Evolutionary conservation across 2,113 vertebrate species (phyloP), one percentile per base, ranked within the genome.

Genomic region (Dipodomys spectabilis): DNA sequence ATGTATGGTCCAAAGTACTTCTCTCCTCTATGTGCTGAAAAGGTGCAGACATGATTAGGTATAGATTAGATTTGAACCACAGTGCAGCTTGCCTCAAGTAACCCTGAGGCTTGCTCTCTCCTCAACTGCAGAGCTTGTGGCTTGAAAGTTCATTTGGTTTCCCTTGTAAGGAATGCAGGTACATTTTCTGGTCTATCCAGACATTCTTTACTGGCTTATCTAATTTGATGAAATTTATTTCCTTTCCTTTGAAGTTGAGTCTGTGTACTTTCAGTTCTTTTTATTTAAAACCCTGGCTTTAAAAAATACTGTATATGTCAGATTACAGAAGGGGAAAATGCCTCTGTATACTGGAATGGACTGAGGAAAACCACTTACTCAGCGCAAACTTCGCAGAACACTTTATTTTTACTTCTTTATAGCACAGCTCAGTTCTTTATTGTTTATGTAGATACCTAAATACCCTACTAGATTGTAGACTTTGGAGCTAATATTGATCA

Each of bases 281-380:
- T 57, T 92, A 75, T 85, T 88, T 78, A 87, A 88, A 86, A 57
- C 78, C 3, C 19, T 90, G 68, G 19, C 49, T 72, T 69, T 89
- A 62, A 60, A 44, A 62, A 86, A 35, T 64, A 73, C 93, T 60
- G 57, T 13, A 71, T 88, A 44, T 81, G 69, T 81, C 45, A 81
- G 30, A 86, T 82, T 96, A 82, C 30, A 49, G 75, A 83, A 97
- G 96, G 86, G 49, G 28, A 90, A 96, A 97, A 23, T 5, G 86
- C 82, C 53, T 83, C 44, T 80, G 23, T 80, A 75, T 84, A 25
- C 23, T 95, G 53, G 86, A 89, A 60, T 45, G 28, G 25, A 75
- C 13, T 45, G 10, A 71, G 23, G 45, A 81, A 89, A 85, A 78
- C 4, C 16, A 72, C 28, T 84, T 86, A 68, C 6, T 86, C 20